phyloP scores from a whole-genome alignment of 2,888 invertebrate genomes.

The Sympetrum striolatum region DNA sequence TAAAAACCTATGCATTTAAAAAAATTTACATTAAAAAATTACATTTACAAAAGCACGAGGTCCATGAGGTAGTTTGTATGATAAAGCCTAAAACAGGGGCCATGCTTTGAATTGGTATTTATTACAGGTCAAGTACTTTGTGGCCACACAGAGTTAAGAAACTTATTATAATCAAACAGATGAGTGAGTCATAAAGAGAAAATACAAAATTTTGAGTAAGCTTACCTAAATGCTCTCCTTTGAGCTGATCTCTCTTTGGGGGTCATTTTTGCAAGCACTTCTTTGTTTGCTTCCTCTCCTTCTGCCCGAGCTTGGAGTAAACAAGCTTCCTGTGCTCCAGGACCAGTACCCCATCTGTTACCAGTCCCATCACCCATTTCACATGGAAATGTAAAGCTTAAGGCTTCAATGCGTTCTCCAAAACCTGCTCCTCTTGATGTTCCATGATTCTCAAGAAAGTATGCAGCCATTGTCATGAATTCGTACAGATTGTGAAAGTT shows the following conservation, averaged over 20 bases:
- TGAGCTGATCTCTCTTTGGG: neutral
- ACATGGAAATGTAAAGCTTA: slow-evolving; percentile 78
- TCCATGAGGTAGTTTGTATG: too few relatives aligned
- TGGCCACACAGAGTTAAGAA: too few relatives aligned
- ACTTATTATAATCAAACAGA: too few relatives aligned
- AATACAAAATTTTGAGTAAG: neutral
- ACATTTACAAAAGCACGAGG: too few relatives aligned
- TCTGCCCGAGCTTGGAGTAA: neutral
- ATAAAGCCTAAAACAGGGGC: too few relatives aligned
- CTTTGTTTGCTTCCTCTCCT: neutral
- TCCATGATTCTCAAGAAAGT: slow-evolving; percentile 67
- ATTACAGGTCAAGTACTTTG: too few relatives aligned
- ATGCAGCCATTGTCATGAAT: slow-evolving; percentile 81
- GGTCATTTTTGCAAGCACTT: neutral
- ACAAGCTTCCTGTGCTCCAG: slow-evolving; percentile 5
- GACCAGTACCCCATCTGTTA: slow-evolving; percentile 12
- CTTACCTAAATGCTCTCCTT: slow-evolving; percentile 2
- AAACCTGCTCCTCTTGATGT: slow-evolving; percentile 57
- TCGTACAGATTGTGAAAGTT: slow-evolving; percentile 85
- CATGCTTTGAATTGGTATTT: too few relatives aligned
- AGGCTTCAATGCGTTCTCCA: slow-evolving; percentile 65
- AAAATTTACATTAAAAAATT: too few relatives aligned
- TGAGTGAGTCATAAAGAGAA: too few relatives aligned
- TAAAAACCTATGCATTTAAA: too few relatives aligned
- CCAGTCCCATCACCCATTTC: slow-evolving; percentile 64